Percentiles rank a stretch among this genome's conserved stretches.
Conservation (phyloP, 2,113 vertebrate genomes). For the Phodopus roborovskii region DNA sequence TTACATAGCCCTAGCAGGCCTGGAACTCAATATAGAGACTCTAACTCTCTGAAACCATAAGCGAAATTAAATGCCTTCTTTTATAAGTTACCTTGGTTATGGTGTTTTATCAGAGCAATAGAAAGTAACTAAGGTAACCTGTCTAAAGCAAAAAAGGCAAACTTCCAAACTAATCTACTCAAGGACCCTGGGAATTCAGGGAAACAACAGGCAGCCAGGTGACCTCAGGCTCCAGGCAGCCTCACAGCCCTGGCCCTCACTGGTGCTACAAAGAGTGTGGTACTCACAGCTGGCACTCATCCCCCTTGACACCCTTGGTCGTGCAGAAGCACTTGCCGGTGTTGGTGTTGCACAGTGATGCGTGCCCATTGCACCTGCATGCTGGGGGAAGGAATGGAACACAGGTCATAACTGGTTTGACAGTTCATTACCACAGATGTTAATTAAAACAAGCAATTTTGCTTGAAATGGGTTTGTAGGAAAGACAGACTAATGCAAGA, state of each 20-base stretch:
- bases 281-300: slow-evolving; percentile 98
- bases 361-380: slow-evolving; percentile 98
- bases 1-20: not conserved
- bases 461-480: not conserved
- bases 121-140: not conserved
- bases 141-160: not conserved
- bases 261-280: not conserved
- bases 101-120: not conserved
- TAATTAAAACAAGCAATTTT: slow-evolving; percentile 13
- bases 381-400: slow-evolving; percentile 85
- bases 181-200: not conserved
- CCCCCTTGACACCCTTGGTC: slow-evolving; percentile 99
- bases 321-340: slow-evolving; percentile 99
- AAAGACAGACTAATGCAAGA: slow-evolving; percentile 11
- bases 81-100: not conserved
- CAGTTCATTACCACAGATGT: not conserved
- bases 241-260: not conserved
- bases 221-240: not conserved
- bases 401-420: slow-evolving; percentile 16
- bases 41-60: not conserved
- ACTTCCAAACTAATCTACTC: not conserved
- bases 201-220: not conserved
- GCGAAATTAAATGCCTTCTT: not conserved
- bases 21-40: not conserved
- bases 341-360: slow-evolving; percentile 95